Conservation (phyloP, 2,888 invertebrate species). For the Onchidella celtica region DNA sequence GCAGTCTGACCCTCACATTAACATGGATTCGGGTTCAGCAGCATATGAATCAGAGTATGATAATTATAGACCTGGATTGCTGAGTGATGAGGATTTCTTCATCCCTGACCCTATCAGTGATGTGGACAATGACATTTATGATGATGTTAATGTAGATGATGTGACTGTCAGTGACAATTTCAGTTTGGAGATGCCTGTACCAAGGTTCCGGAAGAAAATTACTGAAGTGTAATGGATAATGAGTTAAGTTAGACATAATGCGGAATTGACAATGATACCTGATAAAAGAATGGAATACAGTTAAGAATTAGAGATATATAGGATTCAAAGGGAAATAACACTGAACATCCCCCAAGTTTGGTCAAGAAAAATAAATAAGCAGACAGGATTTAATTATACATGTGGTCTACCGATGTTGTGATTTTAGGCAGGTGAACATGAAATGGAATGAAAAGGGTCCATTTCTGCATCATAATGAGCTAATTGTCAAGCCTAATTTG, state of each 20-base stretch:
- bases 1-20: conserved; percentile 76
- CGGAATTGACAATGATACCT: too few species aligned
- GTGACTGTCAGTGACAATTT: conserved; percentile 78
- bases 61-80: conserved; percentile 83
- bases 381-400: too few species aligned
- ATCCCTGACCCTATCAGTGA: conserved; percentile 78
- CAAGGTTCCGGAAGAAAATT: conserved; percentile 68
- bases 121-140: conserved; percentile 79
- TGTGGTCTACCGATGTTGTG: too few species aligned
- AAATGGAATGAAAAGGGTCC: too few species aligned
- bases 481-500: too few species aligned
- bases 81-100: conserved; percentile 80
- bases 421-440: too few species aligned
- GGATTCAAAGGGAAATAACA: too few species aligned
- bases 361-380: too few species aligned
- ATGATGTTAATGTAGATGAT: conserved; percentile 78
- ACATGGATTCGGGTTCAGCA: conserved; percentile 75
- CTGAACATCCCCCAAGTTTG: too few species aligned
- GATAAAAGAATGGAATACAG: too few species aligned
- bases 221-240: conserved; percentile 65
- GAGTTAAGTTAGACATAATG: not conserved
- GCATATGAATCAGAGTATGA: conserved; percentile 90
- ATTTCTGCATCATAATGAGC: too few species aligned
- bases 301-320: too few species aligned
- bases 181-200: conserved; percentile 75